phyloP scores from a whole-genome alignment of 2,113 vertebrate species.

The Esox niger region DNA sequence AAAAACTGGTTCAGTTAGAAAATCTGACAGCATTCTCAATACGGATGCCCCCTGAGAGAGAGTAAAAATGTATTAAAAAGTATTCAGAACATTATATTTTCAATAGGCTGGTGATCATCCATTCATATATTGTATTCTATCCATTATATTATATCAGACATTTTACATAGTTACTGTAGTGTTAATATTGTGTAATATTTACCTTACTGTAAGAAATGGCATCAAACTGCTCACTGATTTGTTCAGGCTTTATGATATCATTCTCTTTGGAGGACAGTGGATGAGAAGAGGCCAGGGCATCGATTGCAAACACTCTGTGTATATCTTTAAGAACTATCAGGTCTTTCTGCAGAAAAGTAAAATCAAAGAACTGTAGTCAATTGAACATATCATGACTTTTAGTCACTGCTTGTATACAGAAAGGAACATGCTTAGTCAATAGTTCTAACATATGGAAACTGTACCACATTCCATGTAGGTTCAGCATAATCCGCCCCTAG shows the following conservation, averaged over 20 bases:
- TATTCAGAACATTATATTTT: no score
- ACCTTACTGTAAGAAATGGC: constrained; percentile 93
- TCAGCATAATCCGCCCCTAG: constrained; percentile 79
- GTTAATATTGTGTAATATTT: no score
- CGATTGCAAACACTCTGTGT: constrained; percentile 80
- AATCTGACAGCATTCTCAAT: constrained; percentile 88
- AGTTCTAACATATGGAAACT: no score
- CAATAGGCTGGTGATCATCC: no score
- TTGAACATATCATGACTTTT: no score
- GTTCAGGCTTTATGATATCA: constrained; percentile 80
- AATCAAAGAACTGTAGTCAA: background rate
- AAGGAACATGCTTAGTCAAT: no score
- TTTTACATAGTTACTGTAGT: no score
- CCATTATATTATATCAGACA: background rate
- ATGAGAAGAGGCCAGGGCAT: constrained; percentile 85
- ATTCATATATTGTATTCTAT: no score
- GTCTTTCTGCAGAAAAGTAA: constrained; percentile 75
- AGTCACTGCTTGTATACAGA: no score
- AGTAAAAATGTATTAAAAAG: no score
- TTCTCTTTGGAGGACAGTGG: constrained; percentile 80
- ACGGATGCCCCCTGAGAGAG: constrained; percentile 82
- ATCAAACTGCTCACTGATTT: constrained; percentile 92
- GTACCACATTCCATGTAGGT: constrained; percentile 67
- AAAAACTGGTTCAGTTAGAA: constrained; percentile 81
- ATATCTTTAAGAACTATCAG: constrained; percentile 83